Percentiles rank a stretch among this genome's conserved stretches.
Evolutionary conservation across 2,888 invertebrate species (phyloP).

Genomic region (Ganaspis brasiliensis): DNA sequence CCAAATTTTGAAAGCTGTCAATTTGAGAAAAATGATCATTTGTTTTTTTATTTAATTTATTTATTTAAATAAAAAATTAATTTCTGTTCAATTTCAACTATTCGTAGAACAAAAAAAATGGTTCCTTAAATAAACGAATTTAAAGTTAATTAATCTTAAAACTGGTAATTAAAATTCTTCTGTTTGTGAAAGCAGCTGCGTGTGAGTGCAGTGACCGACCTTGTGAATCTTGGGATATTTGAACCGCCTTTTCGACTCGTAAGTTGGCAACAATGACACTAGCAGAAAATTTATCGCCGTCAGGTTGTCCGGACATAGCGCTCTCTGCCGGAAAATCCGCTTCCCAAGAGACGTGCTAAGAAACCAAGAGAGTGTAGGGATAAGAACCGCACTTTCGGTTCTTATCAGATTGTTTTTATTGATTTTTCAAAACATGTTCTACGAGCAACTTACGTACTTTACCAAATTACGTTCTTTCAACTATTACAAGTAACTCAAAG

Average conservation of each 20-base stretch:
- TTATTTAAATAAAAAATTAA: no score
- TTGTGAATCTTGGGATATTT: conserved; percentile 73
- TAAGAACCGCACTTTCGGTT: conserved; percentile 33
- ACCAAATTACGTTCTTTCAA: background rate
- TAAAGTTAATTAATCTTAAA: background rate
- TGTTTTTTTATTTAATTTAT: no score
- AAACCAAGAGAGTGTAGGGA: conserved; percentile 9
- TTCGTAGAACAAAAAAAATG: no score
- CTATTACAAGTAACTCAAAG: background rate
- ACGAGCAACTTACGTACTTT: conserved; percentile 5
- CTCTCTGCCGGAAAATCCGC: conserved; percentile 24
- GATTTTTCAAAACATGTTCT: conserved; percentile 16
- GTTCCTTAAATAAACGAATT: no score
- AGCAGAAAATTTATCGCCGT: conserved; percentile 61
- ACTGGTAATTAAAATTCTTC: conserved; percentile 50
- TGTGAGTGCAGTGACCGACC: conserved; percentile 70
- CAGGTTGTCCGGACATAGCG: conserved; percentile 30
- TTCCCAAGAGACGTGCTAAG: conserved; percentile 40
- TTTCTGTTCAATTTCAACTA: no score
- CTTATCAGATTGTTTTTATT: conserved; percentile 35
- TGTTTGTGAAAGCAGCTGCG: conserved; percentile 51
- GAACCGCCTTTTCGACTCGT: conserved; percentile 64
- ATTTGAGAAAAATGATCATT: no score
- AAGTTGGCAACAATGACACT: conserved; percentile 25
- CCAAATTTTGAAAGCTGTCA: no score